phyloP scores from a whole-genome alignment of 2,797 vertebrate species.

The Urophycis tenuis region DNA sequence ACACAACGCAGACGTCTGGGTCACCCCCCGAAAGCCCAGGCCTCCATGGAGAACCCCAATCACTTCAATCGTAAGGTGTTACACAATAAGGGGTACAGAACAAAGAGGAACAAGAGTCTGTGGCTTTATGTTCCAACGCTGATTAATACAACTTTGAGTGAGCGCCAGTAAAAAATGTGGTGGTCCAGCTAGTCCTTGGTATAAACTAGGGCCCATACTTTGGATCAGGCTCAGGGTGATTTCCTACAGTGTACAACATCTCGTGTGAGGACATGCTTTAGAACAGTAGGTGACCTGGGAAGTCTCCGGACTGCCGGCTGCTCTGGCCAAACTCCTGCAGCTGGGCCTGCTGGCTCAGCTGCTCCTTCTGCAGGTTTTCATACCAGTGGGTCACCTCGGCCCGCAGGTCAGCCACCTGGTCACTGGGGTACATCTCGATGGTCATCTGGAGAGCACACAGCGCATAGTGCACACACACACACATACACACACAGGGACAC shows the following conservation, averaged over 20 bases:
- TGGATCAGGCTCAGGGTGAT: too few species aligned
- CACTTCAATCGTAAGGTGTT: too few species aligned
- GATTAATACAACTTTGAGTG: too few species aligned
- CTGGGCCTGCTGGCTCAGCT: constrained; percentile 97
- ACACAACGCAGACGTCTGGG: too few species aligned
- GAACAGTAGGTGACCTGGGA: constrained; percentile 73
- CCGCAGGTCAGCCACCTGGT: constrained; percentile 94
- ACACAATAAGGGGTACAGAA: too few species aligned
- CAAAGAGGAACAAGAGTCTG: too few species aligned
- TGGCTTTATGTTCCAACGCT: too few species aligned
- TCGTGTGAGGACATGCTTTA: background rate
- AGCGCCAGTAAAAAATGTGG: too few species aligned
- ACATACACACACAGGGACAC: background rate
- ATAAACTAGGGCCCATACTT: too few species aligned
- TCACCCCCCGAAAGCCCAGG: too few species aligned
- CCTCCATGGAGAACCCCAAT: background rate
- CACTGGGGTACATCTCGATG: constrained; percentile 98
- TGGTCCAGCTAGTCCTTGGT: too few species aligned
- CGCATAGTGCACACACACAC: background rate
- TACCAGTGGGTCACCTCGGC: constrained; percentile 99
- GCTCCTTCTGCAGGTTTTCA: constrained; percentile 98
- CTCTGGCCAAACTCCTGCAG: constrained; percentile 97
- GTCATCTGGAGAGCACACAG: constrained; percentile 79
- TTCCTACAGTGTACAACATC: background rate
- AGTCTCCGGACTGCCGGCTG: constrained; percentile 82